A percentile compares a stretch with the other conserved stretches of the same genome.
Evolutionary conservation across 2,113 vertebrate species (phyloP).

Genomic region (Centropus unirufus): DNA sequence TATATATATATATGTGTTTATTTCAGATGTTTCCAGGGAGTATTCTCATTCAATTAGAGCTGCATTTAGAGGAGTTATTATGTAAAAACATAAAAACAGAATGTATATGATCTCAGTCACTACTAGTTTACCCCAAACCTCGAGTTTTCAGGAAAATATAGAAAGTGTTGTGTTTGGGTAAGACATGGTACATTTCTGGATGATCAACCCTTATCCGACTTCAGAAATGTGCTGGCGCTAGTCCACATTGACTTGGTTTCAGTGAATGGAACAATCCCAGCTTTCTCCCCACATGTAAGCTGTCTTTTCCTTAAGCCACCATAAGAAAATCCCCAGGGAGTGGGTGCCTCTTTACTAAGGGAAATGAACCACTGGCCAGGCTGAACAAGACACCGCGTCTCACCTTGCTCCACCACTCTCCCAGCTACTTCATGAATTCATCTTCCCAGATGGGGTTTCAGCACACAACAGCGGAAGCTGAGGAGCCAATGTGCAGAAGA

Average conservation of each 20-base stretch:
- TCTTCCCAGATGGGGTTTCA: not conserved
- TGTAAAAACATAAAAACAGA: not conserved
- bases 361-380: not conserved
- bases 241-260: not conserved
- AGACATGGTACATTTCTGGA: not conserved
- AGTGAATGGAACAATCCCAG: not conserved
- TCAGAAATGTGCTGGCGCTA: not conserved
- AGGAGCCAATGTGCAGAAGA: not conserved
- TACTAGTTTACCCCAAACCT: not conserved
- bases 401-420: not conserved
- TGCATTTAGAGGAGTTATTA: not conserved
- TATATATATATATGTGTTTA: not conserved
- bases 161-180: not conserved
- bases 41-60: not conserved
- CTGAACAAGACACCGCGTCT: not conserved
- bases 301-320: not conserved
- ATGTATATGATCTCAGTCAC: not conserved
- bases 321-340: not conserved
- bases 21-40: not conserved
- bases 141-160: not conserved
- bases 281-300: not conserved
- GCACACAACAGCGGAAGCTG: not conserved
- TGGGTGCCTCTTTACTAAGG: not conserved
- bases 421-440: not conserved
- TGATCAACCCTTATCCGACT: not conserved